A percentile compares a stretch with the other conserved stretches of the same genome.
phyloP scores from a whole-genome alignment of 2,888 invertebrate species.

The Chironomus tentans region DNA sequence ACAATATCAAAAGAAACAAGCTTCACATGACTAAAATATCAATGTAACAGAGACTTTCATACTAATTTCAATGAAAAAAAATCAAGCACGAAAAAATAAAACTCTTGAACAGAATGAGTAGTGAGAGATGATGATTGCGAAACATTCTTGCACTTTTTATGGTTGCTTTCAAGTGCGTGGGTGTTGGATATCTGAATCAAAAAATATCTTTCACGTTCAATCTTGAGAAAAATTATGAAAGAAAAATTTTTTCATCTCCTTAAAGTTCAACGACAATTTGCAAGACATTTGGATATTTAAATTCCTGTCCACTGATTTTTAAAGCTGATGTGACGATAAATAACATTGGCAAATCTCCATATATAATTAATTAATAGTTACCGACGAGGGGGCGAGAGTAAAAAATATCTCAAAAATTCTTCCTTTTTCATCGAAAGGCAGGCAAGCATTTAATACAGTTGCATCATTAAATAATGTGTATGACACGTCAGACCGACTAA shows the following conservation, averaged over 20 bases:
- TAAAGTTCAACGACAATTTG: too few species aligned
- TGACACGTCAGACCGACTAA: background rate
- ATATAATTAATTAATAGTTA: background rate
- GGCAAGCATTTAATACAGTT: background rate
- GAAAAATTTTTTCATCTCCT: background rate
- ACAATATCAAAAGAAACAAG: too few species aligned
- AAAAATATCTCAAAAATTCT: too few species aligned
- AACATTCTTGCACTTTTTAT: conserved; percentile 2
- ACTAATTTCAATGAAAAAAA: background rate
- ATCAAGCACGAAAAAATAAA: background rate
- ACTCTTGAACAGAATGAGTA: background rate
- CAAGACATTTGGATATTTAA: too few species aligned
- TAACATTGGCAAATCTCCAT: background rate
- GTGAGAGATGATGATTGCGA: background rate
- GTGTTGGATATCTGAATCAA: background rate
- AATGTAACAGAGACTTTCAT: too few species aligned
- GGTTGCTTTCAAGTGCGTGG: background rate
- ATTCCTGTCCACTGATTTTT: too few species aligned
- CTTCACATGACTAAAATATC: too few species aligned
- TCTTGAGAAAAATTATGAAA: background rate
- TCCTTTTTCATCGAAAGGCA: too few species aligned
- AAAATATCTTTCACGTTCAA: background rate
- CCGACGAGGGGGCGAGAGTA: too few species aligned
- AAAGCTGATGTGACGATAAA: background rate
- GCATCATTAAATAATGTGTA: background rate